Conservation (phyloP, 2,113 vertebrate species). For the Neodontobutis hainanensis region DNA sequence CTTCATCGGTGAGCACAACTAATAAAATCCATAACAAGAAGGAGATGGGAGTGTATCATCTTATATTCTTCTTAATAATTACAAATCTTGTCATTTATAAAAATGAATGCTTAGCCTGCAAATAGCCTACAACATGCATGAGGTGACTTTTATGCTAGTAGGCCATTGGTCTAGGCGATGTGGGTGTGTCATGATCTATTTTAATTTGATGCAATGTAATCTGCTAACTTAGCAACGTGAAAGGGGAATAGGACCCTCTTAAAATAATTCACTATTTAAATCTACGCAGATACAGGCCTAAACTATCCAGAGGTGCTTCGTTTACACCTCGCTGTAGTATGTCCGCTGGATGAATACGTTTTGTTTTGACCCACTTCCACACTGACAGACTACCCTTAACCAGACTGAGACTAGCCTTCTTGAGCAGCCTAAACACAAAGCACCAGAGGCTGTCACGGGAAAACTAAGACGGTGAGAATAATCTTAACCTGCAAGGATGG, state of each 20-base stretch:
- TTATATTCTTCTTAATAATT: too few relatives aligned
- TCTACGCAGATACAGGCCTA: background rate
- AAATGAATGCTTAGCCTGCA: too few relatives aligned
- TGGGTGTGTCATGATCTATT: constrained; percentile 3
- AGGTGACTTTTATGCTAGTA: background rate
- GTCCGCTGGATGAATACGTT: constrained; percentile 23
- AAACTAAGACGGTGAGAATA: background rate
- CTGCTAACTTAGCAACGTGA: constrained; percentile 5
- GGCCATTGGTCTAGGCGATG: background rate
- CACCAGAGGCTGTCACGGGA: background rate
- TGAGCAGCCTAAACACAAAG: background rate
- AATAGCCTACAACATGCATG: too few relatives aligned
- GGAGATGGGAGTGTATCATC: too few relatives aligned
- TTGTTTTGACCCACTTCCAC: constrained; percentile 68
- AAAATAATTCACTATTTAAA: background rate
- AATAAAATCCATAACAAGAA: too few relatives aligned
- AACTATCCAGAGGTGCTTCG: background rate
- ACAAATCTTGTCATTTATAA: too few relatives aligned
- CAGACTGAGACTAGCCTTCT: constrained; percentile 45
- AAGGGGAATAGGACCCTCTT: background rate
- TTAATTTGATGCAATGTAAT: constrained; percentile 1
- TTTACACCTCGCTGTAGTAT: constrained; percentile 26
- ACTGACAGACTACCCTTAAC: constrained; percentile 22
- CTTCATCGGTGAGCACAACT: too few relatives aligned
- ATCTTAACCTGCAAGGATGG: constrained; percentile 78